A percentile compares a stretch with the other conserved stretches of the same genome.
Conservation (phyloP, 2,113 vertebrate species). For the Colius striatus region DNA sequence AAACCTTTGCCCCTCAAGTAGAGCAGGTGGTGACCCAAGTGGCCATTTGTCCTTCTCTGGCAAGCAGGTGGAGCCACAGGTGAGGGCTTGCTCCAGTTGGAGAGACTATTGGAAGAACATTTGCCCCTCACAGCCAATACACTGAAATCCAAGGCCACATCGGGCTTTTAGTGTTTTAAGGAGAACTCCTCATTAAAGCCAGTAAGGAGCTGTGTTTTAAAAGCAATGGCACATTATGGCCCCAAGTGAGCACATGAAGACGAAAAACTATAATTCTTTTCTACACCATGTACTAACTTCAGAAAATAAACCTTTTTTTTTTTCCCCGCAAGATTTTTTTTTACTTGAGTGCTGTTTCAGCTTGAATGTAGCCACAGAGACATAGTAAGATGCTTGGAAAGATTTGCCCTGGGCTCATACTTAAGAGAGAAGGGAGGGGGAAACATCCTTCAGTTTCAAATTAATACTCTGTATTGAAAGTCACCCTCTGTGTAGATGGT, state of each 20-base stretch:
- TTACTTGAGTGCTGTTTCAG: background rate
- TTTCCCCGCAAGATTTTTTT: background rate
- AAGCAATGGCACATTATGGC: slow-evolving; percentile 8
- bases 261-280: slow-evolving; percentile 37
- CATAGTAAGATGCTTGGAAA: background rate
- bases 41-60: background rate
- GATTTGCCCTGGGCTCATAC: background rate
- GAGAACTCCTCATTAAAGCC: slow-evolving; percentile 10
- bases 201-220: slow-evolving; percentile 31
- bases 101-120: background rate
- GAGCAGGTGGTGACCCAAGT: background rate
- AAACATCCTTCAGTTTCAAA: background rate
- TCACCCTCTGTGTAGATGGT: background rate
- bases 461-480: background rate
- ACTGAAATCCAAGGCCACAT: background rate
- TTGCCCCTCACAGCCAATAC: background rate
- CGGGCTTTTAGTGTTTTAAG: background rate
- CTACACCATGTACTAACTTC: background rate
- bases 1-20: background rate
- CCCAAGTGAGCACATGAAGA: slow-evolving; percentile 3
- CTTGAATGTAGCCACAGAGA: background rate
- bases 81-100: background rate
- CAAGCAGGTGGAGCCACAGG: background rate
- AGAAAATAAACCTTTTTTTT: background rate
- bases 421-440: fast-evolving